These are phyloP conservation scores for Epinephelus fuscoguttatus DNA, from an alignment of 2,113 vertebrate genomes.

Conservation along the genomic window DNA sequence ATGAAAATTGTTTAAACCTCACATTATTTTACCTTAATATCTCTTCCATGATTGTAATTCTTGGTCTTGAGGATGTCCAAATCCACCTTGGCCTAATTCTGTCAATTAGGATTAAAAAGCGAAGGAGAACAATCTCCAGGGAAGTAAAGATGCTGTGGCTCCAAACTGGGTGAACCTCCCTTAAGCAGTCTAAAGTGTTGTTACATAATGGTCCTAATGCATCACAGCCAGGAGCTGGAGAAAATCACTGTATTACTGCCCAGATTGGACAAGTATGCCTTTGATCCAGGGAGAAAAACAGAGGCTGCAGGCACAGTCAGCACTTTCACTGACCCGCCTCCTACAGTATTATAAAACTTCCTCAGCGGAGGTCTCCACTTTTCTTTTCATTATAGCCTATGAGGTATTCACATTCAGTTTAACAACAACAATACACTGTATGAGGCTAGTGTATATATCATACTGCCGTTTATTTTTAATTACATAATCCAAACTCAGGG, in stretches of 20 bases:
- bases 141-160: conserved; percentile 44
- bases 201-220: conserved; percentile 70
- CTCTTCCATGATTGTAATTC: neutral
- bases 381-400: conserved; percentile 9
- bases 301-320: conserved; percentile 36
- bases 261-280: conserved; percentile 68
- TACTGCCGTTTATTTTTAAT: conserved; percentile 14
- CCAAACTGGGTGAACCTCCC: conserved; percentile 43
- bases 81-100: conserved; percentile 41
- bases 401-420: neutral
- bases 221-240: conserved; percentile 56
- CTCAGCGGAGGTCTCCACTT: conserved; percentile 9
- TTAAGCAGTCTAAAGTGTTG: conserved; percentile 41
- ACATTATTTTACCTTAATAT: conserved; percentile 1
- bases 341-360: conserved; percentile 21
- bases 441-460: neutral
- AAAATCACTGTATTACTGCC: conserved; percentile 60
- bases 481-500: conserved; percentile 17
- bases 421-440: neutral
- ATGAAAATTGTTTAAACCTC: neutral
- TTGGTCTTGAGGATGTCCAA: conserved; percentile 1
- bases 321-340: conserved; percentile 29
- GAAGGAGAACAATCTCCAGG: conserved; percentile 15
- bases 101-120: conserved; percentile 31
- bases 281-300: conserved; percentile 61